Evolutionary conservation across 1,140 invertebrate genomes (phyloP), one percentile per base, ranked within the genome.

Genomic region (Pteromalus puparum): DNA sequence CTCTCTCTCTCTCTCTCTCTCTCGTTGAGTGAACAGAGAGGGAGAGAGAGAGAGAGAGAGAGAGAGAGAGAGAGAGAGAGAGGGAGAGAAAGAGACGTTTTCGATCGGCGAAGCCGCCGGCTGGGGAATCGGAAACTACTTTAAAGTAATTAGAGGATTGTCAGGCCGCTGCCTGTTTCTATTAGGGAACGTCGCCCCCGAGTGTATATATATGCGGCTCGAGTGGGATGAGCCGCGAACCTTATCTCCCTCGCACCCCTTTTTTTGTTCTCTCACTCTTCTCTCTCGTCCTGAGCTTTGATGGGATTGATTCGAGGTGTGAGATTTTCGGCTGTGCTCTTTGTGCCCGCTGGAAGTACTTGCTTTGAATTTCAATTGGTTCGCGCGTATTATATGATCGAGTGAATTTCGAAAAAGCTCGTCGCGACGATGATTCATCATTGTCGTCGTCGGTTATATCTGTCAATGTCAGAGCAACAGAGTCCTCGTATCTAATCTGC

Each of bases 131-230:
- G 89, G 87, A 90, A 92, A 92, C 91, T 92, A 91, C 91, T 92
- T 92, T 92, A 90, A 92, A 92, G 91, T 92, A 92, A 92, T 92
- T 92, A 92, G 91, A 90, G 90, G 89, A 92, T 91, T 91, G 90
- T 92, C 91, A 92, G 90, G 88, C 89, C 88, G 90, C 86, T 90
- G 90, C 88, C 87, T 89, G 89, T 90, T 91, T 87, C 91, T 90
- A 91, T 92, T 90, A 92, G 89, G 88, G 88, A 88, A 65, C 88
- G 87, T 89, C 90, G 87, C 90, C 87, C 87, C 84, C 79, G 38
- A 38, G 38, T 38, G 5, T 38, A 1, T 42, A 10, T 42, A 10
- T 42, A 42, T 7, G 5, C 18, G 53, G 85, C 87, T 89, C 88
- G 88, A 91, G 89, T 89, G 87, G 89, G 88, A 90, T 90, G 87